These are phyloP conservation scores for Capreolus pygargus DNA, from an alignment of 2,113 vertebrate species.

Conservation along the genomic window DNA sequence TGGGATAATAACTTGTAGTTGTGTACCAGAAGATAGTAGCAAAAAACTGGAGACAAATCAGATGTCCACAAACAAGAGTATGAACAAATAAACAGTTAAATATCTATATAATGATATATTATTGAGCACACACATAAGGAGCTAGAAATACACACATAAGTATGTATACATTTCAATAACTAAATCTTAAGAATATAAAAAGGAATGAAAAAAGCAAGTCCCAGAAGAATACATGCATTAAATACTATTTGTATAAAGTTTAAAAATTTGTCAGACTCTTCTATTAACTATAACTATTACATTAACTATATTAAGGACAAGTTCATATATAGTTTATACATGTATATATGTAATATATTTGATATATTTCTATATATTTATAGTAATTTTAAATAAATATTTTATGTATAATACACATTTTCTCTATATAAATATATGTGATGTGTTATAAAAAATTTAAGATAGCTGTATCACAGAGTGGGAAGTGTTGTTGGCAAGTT, in stretches of 20 bases:
- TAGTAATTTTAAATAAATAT: neutral
- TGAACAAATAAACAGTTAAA: neutral
- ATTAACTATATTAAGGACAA: neutral
- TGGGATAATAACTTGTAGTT: neutral
- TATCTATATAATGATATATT: neutral
- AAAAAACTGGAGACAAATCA: neutral
- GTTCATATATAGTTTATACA: neutral
- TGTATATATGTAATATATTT: neutral
- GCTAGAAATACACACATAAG: neutral
- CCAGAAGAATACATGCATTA: neutral
- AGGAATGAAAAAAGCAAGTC: neutral
- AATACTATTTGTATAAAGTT: neutral
- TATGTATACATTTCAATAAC: neutral
- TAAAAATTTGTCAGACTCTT: neutral
- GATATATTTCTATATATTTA: neutral
- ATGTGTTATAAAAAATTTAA: neutral
- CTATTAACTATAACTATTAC: neutral
- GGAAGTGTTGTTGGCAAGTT: neutral
- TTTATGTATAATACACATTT: neutral
- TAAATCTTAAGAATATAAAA: neutral
- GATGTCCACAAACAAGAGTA: neutral
- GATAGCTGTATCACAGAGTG: neutral
- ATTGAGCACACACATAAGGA: neutral
- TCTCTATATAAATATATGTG: neutral
- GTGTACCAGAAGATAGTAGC: neutral